Percentiles rank a stretch among this genome's conserved stretches.
phyloP scores from a whole-genome alignment of 2,797 vertebrate genomes.

The Notamacropus eugenii region DNA sequence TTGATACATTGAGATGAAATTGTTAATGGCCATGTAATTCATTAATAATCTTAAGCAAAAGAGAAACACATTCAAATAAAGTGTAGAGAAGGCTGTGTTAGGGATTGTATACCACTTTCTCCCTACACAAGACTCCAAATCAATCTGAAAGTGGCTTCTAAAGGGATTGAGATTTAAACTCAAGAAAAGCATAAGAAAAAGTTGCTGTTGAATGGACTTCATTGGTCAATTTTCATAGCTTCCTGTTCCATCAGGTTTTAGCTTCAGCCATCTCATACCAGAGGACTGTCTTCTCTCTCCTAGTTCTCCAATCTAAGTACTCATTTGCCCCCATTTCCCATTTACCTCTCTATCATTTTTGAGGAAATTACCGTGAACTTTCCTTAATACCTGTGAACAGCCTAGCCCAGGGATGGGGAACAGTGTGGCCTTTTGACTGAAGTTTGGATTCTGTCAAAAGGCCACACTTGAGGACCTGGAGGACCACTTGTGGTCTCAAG shows the following conservation, averaged over 20 bases:
- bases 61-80: background rate
- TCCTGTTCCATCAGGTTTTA: background rate
- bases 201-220: background rate
- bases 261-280: background rate
- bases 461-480: no score
- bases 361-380: background rate
- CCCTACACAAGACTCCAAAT: background rate
- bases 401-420: background rate
- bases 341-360: background rate
- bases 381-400: background rate
- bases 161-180: background rate
- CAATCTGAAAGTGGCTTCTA: background rate
- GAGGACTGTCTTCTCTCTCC: background rate
- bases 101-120: background rate
- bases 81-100: background rate
- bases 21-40: background rate
- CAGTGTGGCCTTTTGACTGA: no score
- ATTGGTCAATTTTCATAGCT: background rate
- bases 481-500: no score
- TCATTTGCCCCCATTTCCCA: background rate
- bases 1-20: background rate
- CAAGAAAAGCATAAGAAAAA: background rate
- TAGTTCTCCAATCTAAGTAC: background rate
- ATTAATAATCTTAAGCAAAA: background rate
- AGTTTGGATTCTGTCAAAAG: no score